These are phyloP conservation scores for Sander vitreus DNA, from an alignment of 2,113 vertebrate genomes.

Conservation along the genomic window DNA sequence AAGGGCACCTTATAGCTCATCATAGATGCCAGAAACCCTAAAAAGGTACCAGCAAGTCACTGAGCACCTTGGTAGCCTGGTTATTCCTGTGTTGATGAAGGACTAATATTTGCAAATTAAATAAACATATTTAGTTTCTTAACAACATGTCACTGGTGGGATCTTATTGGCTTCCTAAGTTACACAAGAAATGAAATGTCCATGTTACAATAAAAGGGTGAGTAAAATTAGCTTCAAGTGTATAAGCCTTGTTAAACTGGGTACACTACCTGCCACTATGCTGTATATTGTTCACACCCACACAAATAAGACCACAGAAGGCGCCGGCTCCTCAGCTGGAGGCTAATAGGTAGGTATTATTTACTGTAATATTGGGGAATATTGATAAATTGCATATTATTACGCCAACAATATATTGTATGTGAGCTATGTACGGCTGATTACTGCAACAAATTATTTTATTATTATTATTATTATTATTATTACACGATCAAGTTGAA, in stretches of 20 bases:
- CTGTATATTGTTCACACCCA: slow-evolving; percentile 24
- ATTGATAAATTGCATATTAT: not conserved
- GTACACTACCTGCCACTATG: slow-evolving; percentile 3
- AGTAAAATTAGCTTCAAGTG: slow-evolving; percentile 10
- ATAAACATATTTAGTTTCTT: not conserved
- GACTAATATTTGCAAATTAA: not conserved
- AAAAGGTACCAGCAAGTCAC: not conserved
- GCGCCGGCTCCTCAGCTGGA: slow-evolving; percentile 19
- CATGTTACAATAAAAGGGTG: slow-evolving; percentile 1
- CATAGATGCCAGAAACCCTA: not conserved
- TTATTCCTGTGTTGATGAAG: not conserved
- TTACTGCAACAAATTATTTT: not conserved
- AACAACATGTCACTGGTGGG: not conserved
- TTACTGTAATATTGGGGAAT: not conserved
- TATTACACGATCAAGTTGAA: not conserved
- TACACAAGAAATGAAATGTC: slow-evolving; percentile 8
- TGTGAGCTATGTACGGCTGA: not conserved
- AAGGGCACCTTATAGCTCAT: no score
- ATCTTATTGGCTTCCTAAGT: not conserved
- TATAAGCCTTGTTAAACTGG: slow-evolving; percentile 1
- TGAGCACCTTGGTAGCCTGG: not conserved
- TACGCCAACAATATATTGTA: not conserved
- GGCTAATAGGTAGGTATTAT: slow-evolving; percentile 15
- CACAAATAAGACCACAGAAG: slow-evolving; percentile 19
- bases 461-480: not conserved